A percentile compares a stretch with the other conserved stretches of the same genome.
phyloP scores from a whole-genome alignment of 1,140 invertebrate species.

The Drosophila bocqueti region DNA sequence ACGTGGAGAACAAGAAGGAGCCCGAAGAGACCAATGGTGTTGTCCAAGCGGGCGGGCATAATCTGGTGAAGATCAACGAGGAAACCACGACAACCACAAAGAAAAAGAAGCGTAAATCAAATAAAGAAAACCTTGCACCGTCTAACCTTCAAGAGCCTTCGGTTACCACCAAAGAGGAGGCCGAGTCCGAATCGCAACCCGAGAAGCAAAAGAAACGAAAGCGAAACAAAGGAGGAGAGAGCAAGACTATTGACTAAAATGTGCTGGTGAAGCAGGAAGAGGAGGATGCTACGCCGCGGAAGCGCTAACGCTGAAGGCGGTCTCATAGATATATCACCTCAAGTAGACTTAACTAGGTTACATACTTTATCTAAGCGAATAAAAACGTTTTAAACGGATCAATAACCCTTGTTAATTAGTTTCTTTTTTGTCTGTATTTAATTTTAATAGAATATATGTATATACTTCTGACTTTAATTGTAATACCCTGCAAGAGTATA shows the following conservation, averaged over 20 bases:
- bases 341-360: background rate
- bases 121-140: background rate
- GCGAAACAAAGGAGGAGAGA: background rate
- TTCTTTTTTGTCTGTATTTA: background rate
- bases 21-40: background rate
- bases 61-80: background rate
- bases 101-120: slow-evolving; percentile 7
- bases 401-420: background rate
- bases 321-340: background rate
- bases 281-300: background rate
- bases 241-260: background rate
- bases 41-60: background rate
- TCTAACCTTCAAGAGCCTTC: too few relatives aligned
- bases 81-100: background rate
- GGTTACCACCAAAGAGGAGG: background rate
- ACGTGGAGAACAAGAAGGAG: too few relatives aligned
- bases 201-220: background rate
- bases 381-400: background rate
- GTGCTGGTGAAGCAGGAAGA: background rate
- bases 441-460: too few relatives aligned
- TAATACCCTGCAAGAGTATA: too few relatives aligned
- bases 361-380: background rate
- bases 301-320: slow-evolving; percentile 1
- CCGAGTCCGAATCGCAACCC: background rate
- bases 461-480: too few relatives aligned